Percentiles rank a stretch among this genome's conserved stretches.
Evolutionary conservation across 2,888 invertebrate species (phyloP).

Genomic region (Temnothorax rugatulus): DNA sequence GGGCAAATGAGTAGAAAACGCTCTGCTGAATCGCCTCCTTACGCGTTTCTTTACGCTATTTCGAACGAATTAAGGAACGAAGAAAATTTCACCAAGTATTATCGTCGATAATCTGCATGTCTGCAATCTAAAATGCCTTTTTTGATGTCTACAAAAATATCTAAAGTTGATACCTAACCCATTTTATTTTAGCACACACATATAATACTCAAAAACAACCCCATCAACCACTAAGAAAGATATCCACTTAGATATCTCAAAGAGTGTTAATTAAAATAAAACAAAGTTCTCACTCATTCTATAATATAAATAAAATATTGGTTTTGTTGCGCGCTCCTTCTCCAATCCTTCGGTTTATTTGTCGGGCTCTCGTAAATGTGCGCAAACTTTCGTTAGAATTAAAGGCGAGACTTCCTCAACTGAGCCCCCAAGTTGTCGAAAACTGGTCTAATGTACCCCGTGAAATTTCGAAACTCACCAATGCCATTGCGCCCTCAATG

Average conservation of each 20-base stretch:
- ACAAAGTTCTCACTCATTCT: not conserved
- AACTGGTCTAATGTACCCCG: constrained; percentile 58
- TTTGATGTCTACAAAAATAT: not conserved
- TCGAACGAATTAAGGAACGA: not conserved
- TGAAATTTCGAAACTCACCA: constrained; percentile 57
- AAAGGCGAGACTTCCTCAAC: constrained; percentile 46
- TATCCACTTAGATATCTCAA: not conserved
- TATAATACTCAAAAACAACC: not conserved
- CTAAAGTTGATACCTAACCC: not conserved
- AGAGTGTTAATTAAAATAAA: not conserved
- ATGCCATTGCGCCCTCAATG: constrained; percentile 22
- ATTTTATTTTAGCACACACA: not conserved
- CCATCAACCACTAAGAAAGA: not conserved
- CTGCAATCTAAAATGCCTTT: not conserved
- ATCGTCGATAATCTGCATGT: not conserved
- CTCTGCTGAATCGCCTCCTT: not conserved
- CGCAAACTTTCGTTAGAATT: not conserved
- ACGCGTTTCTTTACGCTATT: not conserved
- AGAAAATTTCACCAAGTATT: not conserved
- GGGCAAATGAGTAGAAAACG: constrained; percentile 37
- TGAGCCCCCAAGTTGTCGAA: constrained; percentile 49
- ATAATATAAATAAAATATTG: not conserved
- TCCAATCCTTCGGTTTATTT: not conserved
- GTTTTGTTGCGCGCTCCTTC: not conserved
- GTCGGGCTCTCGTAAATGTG: not conserved